phyloP scores from a whole-genome alignment of 2,888 invertebrate species.

The Steinernema hermaphroditum region DNA sequence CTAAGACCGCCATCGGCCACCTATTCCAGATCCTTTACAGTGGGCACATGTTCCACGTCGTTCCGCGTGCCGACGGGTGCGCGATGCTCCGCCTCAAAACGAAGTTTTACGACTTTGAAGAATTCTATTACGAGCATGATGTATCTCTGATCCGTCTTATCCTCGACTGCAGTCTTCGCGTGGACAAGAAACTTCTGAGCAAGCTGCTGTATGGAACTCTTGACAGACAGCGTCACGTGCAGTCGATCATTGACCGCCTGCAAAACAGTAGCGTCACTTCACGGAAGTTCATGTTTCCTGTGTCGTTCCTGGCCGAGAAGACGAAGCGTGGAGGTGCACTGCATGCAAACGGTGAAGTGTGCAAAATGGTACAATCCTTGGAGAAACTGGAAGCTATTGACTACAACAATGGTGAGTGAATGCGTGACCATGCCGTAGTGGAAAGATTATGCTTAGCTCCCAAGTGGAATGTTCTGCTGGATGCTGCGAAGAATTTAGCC shows the following conservation, averaged over 20 bases:
- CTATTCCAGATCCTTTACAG: conserved; percentile 24
- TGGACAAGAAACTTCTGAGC: neutral
- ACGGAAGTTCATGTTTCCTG: conserved; percentile 2
- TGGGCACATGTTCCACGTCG: neutral
- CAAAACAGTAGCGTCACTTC: neutral
- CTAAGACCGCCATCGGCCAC: conserved; percentile 8
- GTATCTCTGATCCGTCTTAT: neutral
- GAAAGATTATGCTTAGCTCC: neutral
- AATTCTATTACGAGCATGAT: neutral
- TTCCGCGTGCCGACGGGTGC: neutral
- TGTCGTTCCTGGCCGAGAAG: conserved; percentile 4
- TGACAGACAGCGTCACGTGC: neutral
- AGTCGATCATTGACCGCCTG: conserved; percentile 12
- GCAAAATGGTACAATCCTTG: neutral
- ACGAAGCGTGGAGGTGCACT: neutral
- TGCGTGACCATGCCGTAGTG: neutral
- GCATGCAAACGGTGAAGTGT: neutral
- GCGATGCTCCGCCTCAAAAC: conserved; percentile 3
- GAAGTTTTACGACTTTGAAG: neutral
- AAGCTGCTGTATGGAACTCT: neutral
- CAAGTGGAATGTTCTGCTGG: neutral
- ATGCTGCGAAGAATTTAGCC: conserved; percentile 3
- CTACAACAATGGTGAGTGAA: conserved; percentile 2
- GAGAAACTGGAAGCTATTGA: neutral
- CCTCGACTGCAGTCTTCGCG: neutral